Evolutionary conservation across 2,113 vertebrate genomes (phyloP).

Genomic region (Tachuris rubrigastra): DNA sequence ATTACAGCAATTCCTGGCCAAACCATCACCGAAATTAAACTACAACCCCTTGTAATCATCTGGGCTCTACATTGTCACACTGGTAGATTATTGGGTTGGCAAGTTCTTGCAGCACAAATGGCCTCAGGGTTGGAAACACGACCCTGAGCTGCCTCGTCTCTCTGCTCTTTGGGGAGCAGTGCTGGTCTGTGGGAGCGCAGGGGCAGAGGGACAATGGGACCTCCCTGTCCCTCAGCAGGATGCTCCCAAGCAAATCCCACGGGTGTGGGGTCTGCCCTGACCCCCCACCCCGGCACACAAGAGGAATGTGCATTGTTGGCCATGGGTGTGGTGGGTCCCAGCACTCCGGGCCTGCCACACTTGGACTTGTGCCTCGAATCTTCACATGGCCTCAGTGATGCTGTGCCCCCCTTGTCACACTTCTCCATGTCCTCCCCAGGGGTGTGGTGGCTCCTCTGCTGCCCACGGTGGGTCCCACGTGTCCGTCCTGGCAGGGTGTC

Average conservation of each 20-base stretch:
- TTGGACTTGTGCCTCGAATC: not conserved
- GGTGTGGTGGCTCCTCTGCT: not conserved
- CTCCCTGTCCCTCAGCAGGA: not conserved
- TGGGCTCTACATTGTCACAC: not conserved
- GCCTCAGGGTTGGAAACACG: not conserved
- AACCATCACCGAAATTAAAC: not conserved
- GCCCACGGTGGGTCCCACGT: not conserved
- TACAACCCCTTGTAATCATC: not conserved
- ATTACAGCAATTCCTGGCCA: not conserved
- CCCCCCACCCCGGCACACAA: not conserved
- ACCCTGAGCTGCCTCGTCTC: not conserved
- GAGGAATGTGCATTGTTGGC: slow-evolving; percentile 31
- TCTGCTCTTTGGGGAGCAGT: not conserved
- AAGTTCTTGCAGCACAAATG: not conserved
- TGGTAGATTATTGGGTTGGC: not conserved
- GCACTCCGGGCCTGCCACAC: not conserved
- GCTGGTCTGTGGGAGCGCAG: not conserved
- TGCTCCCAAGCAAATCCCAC: not conserved
- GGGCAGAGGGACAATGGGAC: not conserved
- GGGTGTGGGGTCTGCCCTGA: not conserved
- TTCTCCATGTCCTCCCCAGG: not conserved
- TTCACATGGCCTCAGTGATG: not conserved
- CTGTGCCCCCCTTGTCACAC: not conserved
- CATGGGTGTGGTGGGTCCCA: not conserved
- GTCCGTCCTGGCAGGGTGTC: not conserved